Percentiles rank a stretch among this genome's conserved stretches.
phyloP scores from a whole-genome alignment of 1,140 invertebrate genomes.

The Leptopilina boulardi region DNA sequence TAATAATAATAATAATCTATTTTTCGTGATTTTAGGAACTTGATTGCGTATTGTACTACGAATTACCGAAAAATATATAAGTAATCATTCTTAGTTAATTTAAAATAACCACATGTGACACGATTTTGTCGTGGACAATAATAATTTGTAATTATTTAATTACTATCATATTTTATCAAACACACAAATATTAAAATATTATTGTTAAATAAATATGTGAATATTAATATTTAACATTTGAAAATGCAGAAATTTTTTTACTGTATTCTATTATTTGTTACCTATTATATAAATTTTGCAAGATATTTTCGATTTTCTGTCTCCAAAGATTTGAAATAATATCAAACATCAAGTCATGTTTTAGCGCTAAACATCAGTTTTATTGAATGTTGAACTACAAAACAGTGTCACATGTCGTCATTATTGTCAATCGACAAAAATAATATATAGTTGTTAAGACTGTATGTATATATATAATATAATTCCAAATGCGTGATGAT shows the following conservation, averaged over 20 bases:
- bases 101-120: background rate
- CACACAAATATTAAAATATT: no score
- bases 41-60: background rate
- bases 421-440: conserved; percentile 17
- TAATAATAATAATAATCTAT: background rate
- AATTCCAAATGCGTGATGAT: conserved; percentile 19
- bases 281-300: no score
- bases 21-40: background rate
- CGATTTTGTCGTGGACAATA: no score
- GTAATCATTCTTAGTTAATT: background rate
- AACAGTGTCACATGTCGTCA: conserved; percentile 8
- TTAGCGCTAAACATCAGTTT: background rate
- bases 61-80: background rate
- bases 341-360: background rate
- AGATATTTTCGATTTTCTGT: no score
- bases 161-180: no score
- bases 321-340: background rate
- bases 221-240: no score
- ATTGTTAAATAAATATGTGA: no score
- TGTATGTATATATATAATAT: background rate
- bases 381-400: conserved; percentile 26
- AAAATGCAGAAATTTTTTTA: no score
- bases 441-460: conserved; percentile 4
- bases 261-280: no score
- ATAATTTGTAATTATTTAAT: no score